Percentiles rank a stretch among this genome's conserved stretches.
Evolutionary conservation across 2,113 vertebrate species (phyloP).

Genomic region (Brevimyrus niger): DNA sequence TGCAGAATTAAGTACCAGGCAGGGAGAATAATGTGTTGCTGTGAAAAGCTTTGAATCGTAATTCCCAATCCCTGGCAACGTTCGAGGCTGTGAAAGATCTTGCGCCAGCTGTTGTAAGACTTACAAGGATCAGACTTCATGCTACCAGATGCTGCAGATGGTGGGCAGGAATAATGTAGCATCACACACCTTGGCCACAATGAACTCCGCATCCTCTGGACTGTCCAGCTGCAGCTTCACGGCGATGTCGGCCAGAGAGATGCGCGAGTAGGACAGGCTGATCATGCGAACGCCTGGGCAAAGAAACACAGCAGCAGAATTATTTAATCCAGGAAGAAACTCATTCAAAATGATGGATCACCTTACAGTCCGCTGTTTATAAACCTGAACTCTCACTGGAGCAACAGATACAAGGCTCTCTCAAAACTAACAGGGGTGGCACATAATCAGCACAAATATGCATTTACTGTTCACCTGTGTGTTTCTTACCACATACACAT

Average conservation of each 20-base stretch:
- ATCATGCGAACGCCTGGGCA: constrained; percentile 92
- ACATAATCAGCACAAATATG: not conserved
- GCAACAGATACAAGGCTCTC: not conserved
- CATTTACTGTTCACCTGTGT: not conserved
- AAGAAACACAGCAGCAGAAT: not conserved
- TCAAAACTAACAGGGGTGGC: not conserved
- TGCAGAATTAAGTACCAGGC: no score
- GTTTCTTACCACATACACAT: not conserved
- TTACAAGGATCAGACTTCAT: not conserved
- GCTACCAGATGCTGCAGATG: not conserved
- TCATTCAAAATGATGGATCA: not conserved
- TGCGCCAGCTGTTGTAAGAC: not conserved
- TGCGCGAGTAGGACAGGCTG: constrained; percentile 94
- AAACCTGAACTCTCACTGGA: not conserved
- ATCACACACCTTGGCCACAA: constrained; percentile 84
- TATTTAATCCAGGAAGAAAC: not conserved
- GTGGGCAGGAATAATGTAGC: not conserved
- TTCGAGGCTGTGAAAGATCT: not conserved
- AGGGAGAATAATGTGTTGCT: not conserved
- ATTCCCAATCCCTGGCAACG: not conserved
- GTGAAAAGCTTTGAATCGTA: not conserved
- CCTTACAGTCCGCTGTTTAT: not conserved
- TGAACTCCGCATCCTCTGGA: constrained; percentile 93
- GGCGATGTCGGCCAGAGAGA: constrained; percentile 91
- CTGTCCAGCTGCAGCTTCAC: constrained; percentile 96